Evolutionary conservation across 35 echinoderm and acorn worm genomes (phyloP), one percentile per base, ranked within the genome.

Genomic region (Strongylocentrotus purpuratus): DNA sequence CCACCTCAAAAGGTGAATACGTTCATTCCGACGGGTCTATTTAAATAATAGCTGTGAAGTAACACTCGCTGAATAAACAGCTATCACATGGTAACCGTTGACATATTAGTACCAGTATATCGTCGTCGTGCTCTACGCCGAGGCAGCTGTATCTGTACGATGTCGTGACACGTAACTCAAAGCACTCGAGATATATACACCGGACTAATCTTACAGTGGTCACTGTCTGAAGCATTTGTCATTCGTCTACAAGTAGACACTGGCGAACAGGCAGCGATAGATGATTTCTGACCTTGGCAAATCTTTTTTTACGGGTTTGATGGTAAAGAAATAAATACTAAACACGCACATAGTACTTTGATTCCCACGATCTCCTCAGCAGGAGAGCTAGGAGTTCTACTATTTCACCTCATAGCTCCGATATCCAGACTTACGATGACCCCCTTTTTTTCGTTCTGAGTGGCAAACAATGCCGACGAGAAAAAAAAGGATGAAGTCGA

Each of bases 331-430:
- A 78, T 28, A 78, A 6, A 78, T 22, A 78, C 7, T 78, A 31
- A 28, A 78, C 20, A 78, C 20, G 65, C 65, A n/a, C 18, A 78
- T 28, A 7, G 25, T 14, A 55, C 15, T 46, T 31, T 5, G 25
- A 93, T 93, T 93, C 91, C 91, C 91, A 93, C 91, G 91, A 93
- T 46, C 91, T 93, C 91, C 91, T 47, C 91, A 93, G 91, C 91
- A 58, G 91, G 91, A 46, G 91, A 93, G 91, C n/a, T 31, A 33
- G 13, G 48, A 13, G 91, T 93, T 93, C 45, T 93, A 22, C 91
- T 47, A 55, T 93, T 93, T 93, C 91, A 93, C 47, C 32, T 89
- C 31, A 89, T 17, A 89, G 87, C 32, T 89, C 87, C 91, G 28
- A 93, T 13, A 33, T 58, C 91, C 9, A 93, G 91, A 14, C 46